Evolutionary conservation across 2,888 invertebrate genomes (phyloP), one percentile per base, ranked within the genome.

Genomic region (Gnatocerus cornutus): DNA sequence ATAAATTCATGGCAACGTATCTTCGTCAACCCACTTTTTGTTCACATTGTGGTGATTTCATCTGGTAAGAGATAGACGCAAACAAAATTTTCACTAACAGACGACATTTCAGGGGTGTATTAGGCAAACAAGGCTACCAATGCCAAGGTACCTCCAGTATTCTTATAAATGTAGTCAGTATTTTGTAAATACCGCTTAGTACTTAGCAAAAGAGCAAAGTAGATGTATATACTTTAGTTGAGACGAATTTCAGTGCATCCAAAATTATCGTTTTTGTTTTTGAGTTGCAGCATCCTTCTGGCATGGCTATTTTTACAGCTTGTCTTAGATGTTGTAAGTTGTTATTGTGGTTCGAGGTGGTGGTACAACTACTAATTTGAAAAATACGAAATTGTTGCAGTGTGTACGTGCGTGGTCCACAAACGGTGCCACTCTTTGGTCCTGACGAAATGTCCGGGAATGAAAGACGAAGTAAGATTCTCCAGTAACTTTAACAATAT

Each of bases 1-100:
- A 99, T 90, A 99, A 99, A 88, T 99, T 99, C 87, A 99, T 99
- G 99, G 99, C 99, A 76, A 98, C 99, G 74, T 98, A 97, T 87
- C 90, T 99, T 81, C 91, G 97, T 59, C 99, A 99, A 87, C 99
- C 99, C 76, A 99, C 99, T 79, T 99, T 99, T 89, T 99, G 99
- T 90, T 98, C 98, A 83, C 97, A 98, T 87, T 99, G 99, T 88
- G 92, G 95, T 79, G 98, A 98, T 87, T 99, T 99, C 87, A 99
- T 99, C 85, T 99, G 99, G 99, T 97, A 85, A 88, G 90, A 86
- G 6, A 41, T 12, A 1, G 6, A 41, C 3, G 10, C 12, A 41
- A 41, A 41, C 4, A 1, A n/a, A 4, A 4, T 33, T 13, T 16
- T 61, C 7, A 37, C 12, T 69, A 76, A 76, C 75, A 75, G 76